Conservation (phyloP, 2,113 vertebrate species). For the Urocynchramus pylzowi region DNA sequence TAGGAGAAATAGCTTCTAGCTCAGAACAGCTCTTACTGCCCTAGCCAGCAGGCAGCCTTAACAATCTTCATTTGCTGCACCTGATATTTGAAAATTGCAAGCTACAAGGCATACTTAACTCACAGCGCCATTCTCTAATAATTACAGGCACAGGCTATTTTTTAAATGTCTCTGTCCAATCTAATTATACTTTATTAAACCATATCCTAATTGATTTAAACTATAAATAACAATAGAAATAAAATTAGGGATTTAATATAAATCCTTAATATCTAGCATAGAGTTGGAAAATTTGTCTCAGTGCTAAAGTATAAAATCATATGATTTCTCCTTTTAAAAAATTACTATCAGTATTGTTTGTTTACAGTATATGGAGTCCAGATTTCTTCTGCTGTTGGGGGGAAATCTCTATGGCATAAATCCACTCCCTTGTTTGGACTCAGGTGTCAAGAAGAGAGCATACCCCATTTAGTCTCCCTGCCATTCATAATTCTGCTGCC, state of each 20-base stretch:
- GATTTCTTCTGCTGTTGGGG: not conserved
- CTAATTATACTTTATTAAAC: not conserved
- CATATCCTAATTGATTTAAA: not conserved
- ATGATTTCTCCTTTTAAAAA: not conserved
- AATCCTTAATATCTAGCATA: not conserved
- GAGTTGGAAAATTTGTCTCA: not conserved
- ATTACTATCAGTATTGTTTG: not conserved
- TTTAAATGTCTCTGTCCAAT: not conserved
- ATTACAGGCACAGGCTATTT: not conserved
- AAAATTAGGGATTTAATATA: not conserved
- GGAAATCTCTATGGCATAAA: not conserved
- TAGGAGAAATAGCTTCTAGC: not conserved
- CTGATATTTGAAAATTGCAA: not conserved
- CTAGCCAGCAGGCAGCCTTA: slow-evolving; percentile 2
- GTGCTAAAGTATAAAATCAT: not conserved
- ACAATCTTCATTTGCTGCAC: not conserved
- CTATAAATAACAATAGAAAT: not conserved
- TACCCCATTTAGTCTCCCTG: not conserved
- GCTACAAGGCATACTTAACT: not conserved
- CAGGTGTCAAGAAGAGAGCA: not conserved
- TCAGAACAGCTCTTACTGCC: not conserved
- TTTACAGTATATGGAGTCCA: not conserved
- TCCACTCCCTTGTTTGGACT: not conserved
- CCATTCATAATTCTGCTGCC: not conserved
- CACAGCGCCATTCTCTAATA: not conserved